phyloP scores from a whole-genome alignment of 2,888 invertebrate genomes.

The Molanna angustata region DNA sequence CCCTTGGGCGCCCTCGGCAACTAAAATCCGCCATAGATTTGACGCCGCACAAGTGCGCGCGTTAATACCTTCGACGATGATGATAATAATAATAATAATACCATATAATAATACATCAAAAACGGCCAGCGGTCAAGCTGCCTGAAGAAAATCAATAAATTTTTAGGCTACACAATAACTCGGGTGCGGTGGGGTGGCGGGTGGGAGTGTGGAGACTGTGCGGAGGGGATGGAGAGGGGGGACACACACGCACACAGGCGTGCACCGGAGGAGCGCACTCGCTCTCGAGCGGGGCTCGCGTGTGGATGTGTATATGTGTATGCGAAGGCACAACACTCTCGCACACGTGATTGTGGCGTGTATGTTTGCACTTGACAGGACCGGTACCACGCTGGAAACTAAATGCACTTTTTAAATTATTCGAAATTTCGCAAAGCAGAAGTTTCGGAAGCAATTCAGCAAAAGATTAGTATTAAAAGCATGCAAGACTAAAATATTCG shows the following conservation, averaged over 20 bases:
- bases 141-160: slow-evolving; percentile 33
- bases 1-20: too few relatives aligned
- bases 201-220: background rate
- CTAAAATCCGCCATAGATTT: too few relatives aligned
- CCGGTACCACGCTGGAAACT: too few relatives aligned
- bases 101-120: slow-evolving; percentile 32
- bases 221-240: slow-evolving; percentile 6
- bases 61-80: too few relatives aligned
- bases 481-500: too few relatives aligned
- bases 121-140: slow-evolving; percentile 32
- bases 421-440: too few relatives aligned
- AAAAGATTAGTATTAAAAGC: too few relatives aligned
- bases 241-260: slow-evolving; percentile 13
- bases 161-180: slow-evolving; percentile 34
- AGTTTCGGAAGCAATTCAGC: too few relatives aligned
- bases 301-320: background rate
- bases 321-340: background rate
- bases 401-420: too few relatives aligned
- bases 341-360: background rate
- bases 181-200: slow-evolving; percentile 3
- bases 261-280: slow-evolving; percentile 5
- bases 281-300: slow-evolving; percentile 2
- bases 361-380: background rate
- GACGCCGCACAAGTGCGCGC: slow-evolving; percentile 10
- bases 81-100: too few relatives aligned